These are phyloP conservation scores for Halictus rubicundus DNA, from an alignment of 1,140 invertebrate species.

Conservation along the genomic window DNA sequence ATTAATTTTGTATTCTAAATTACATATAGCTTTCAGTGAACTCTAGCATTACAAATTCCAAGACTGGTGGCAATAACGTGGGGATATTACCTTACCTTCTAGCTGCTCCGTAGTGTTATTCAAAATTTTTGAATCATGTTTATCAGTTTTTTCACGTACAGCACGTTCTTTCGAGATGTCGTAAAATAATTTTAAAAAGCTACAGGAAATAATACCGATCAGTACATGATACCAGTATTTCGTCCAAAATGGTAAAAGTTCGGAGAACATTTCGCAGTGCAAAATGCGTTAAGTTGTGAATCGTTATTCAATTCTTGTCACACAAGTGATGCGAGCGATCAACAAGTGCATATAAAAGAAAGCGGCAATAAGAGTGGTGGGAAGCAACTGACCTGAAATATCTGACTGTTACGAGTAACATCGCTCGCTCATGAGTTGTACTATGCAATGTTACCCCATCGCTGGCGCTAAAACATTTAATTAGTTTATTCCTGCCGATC, in stretches of 20 bases:
- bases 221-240: slow-evolving; percentile 70
- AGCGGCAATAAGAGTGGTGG: background rate
- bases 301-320: background rate
- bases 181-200: slow-evolving; percentile 53
- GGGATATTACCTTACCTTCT: slow-evolving; percentile 39
- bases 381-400: slow-evolving; percentile 33
- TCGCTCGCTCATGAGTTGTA: background rate
- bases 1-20: slow-evolving; percentile 13
- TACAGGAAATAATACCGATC: slow-evolving; percentile 54
- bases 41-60: background rate
- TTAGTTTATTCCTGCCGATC: slow-evolving; percentile 12
- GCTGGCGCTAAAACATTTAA: background rate
- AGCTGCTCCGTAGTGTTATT: slow-evolving; percentile 10
- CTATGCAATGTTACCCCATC: slow-evolving; percentile 4
- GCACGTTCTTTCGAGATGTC: background rate
- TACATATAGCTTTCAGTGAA: background rate
- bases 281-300: background rate
- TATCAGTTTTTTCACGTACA: background rate
- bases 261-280: slow-evolving; percentile 62
- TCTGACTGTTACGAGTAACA: background rate
- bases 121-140: background rate
- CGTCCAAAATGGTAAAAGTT: slow-evolving; percentile 70
- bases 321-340: background rate
- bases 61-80: slow-evolving; percentile 4
- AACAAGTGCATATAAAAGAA: slow-evolving; percentile 10